Evolutionary conservation across 2,797 vertebrate species (phyloP).

Genomic region (Pteronotus mesoamericanus): DNA sequence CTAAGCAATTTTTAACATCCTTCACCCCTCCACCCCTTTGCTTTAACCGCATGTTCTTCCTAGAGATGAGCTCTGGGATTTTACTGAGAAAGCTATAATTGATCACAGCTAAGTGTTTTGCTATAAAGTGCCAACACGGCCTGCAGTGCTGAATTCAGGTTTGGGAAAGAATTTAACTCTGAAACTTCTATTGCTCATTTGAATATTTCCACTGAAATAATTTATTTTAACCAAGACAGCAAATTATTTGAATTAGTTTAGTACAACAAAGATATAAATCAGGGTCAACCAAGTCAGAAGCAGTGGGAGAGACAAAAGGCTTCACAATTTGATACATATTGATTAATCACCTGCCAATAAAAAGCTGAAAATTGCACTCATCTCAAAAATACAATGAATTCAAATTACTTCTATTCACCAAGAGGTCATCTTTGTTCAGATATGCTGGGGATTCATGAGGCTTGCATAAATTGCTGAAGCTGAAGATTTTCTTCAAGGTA

Average conservation of each 20-base stretch:
- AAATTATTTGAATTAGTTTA: constrained; percentile 25
- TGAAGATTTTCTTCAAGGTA: background rate
- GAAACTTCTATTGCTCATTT: background rate
- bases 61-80: constrained; percentile 64
- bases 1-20: constrained; percentile 74
- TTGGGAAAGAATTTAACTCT: constrained; percentile 43
- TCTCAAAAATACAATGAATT: constrained; percentile 29
- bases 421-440: constrained; percentile 14
- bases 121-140: constrained; percentile 32
- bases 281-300: background rate
- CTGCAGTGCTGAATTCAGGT: background rate
- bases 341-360: background rate
- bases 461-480: background rate
- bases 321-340: background rate
- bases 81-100: constrained; percentile 66
- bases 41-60: constrained; percentile 68
- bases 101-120: constrained; percentile 72
- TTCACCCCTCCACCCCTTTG: constrained; percentile 42
- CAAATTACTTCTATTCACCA: constrained; percentile 24
- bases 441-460: background rate
- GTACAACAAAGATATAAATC: constrained; percentile 5
- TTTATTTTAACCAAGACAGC: constrained; percentile 4
- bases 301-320: background rate
- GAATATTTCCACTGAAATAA: constrained; percentile 7
- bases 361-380: background rate